Base-by-base conservation (phyloP, 2,888 invertebrate species). In the Stenolophus ochropezus region DNA sequence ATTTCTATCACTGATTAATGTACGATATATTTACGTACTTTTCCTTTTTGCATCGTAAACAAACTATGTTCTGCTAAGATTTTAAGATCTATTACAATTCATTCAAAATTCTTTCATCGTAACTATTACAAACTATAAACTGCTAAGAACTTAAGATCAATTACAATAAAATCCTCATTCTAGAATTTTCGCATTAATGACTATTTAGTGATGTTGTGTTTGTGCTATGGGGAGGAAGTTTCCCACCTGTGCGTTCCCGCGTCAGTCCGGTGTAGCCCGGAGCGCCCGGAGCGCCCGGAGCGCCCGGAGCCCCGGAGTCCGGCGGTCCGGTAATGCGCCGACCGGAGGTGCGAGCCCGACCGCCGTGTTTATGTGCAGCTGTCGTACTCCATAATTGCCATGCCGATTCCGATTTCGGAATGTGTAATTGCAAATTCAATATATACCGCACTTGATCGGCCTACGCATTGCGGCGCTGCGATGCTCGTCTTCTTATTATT, bases 361-460 rank as follows among this genome's bases (percentile, higher is more conserved):
- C 53, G 33, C 61, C 49, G 77, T 77, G 58, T 58, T 61, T 77
- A 77, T 77, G 77, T 77, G 78, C 78, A 78, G 65, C 61, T 78
- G 78, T 78, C 78, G 78, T 78, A 65, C 78, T 6, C 78, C 65
- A 78, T 78, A 78, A 78, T 78, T 78, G 78, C 78, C 78, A 65
- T 58, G 16, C 78, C 78, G 78, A 78, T 78, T 58, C 65, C 78
- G 78, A 78, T 78, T 78, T 78, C 65, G 78, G 78, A 78, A 78
- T 78, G 78, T 65, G 65, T 78, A 78, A 78, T 78, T 78, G 78
- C 78, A 65, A 78, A 65, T 78, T 78, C 78, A 78, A 78, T 78
- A 78, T 78, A 78, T 47, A 78, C 14, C 42, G 21, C 51, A 11
- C 56, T 14, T 6, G 20, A 6, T 18, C 8, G 8, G 53, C 18